Conservation (phyloP, 2,888 invertebrate species). For the Alviniconcha strummeri region DNA sequence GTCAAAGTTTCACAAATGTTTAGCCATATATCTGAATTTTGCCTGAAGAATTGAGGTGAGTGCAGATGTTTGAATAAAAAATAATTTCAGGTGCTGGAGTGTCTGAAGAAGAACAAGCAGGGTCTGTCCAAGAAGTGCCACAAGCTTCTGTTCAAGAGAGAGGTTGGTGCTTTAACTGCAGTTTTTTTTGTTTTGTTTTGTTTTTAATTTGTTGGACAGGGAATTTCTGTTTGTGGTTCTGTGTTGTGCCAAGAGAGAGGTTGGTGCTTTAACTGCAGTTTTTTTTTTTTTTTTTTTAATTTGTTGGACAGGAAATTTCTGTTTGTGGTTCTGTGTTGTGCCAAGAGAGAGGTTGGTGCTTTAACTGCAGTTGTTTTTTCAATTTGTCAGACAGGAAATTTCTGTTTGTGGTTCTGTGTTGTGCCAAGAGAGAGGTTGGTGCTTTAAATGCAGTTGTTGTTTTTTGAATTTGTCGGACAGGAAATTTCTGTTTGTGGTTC, state of each 20-base stretch:
- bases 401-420: too few relatives aligned
- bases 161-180: constrained; percentile 54
- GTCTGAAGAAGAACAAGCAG: constrained; percentile 79
- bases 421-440: too few relatives aligned
- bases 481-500: too few relatives aligned
- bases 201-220: not conserved
- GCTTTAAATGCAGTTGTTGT: not conserved
- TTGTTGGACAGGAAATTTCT: not conserved
- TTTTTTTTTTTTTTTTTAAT: not conserved
- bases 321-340: too few relatives aligned
- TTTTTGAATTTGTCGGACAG: too few relatives aligned
- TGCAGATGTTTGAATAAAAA: too few relatives aligned
- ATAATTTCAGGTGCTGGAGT: constrained; percentile 68
- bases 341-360: too few relatives aligned
- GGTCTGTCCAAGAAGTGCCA: constrained; percentile 82
- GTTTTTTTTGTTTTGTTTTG: not conserved
- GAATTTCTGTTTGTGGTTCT: too few relatives aligned
- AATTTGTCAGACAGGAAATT: not conserved
- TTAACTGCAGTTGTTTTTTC: not conserved
- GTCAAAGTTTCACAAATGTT: too few relatives aligned
- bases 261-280: not conserved
- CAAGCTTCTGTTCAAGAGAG: constrained; percentile 87
- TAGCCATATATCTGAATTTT: too few relatives aligned
- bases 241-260: too few relatives aligned
- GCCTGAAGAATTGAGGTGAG: too few relatives aligned